These are phyloP conservation scores for Gallinago solitaria DNA, from an alignment of 2,797 vertebrate genomes.

Conservation along the genomic window DNA sequence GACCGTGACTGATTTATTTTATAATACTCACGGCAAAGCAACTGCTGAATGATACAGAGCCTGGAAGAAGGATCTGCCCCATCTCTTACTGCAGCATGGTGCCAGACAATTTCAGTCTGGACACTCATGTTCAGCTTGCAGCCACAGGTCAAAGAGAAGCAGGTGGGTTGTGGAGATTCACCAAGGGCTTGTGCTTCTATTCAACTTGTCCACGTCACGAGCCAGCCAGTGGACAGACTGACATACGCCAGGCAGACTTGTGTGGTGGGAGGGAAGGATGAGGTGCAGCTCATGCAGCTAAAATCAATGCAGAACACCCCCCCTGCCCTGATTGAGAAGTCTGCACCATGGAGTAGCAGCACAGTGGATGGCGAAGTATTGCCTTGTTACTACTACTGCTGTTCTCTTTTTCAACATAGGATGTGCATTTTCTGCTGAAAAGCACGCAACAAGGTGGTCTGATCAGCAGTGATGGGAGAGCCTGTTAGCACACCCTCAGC, in stretches of 20 bases:
- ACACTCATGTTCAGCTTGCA: not conserved
- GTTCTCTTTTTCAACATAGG: not conserved
- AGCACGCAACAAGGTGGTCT: not conserved
- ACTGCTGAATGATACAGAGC: not conserved
- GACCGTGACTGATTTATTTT: not conserved
- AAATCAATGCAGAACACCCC: not conserved
- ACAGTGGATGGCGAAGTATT: not conserved
- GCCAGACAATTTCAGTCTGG: not conserved
- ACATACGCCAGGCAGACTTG: not conserved
- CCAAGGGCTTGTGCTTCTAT: rapidly evolving
- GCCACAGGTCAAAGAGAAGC: not conserved
- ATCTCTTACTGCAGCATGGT: not conserved
- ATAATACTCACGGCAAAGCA: not conserved
- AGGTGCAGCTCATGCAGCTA: not conserved
- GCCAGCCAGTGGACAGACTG: not conserved
- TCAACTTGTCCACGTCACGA: not conserved
- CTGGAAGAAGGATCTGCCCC: not conserved
- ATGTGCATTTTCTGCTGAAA: not conserved
- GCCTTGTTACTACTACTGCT: not conserved
- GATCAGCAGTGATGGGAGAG: not conserved
- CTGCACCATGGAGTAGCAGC: not conserved
- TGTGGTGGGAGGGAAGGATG: not conserved
- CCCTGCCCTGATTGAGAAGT: not conserved
- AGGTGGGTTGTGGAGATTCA: not conserved
- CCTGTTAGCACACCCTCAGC: not conserved